Evolutionary conservation across 2,113 vertebrate species (phyloP), one percentile per base, ranked within the genome.

Genomic region (Pagrus major): DNA sequence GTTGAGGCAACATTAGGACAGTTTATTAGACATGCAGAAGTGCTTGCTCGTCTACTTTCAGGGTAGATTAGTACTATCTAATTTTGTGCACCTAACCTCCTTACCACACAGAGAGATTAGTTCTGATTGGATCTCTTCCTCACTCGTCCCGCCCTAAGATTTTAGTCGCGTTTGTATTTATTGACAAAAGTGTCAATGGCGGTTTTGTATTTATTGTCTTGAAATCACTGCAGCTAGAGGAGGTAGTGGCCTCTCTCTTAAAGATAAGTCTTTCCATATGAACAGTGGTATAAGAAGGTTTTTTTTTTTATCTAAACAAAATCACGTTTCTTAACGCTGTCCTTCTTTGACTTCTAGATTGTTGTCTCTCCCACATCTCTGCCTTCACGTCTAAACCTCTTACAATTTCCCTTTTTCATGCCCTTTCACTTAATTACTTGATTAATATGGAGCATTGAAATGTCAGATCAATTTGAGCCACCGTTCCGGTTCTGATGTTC

Each of bases 391-490:
- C 6, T 67, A 70, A 52, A 61, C 54, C 41, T 29, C 11, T 6
- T n/a, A 51, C 55, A 52, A n/a, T 71, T 60, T 70, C 5, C 46
- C 52, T 65, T 81, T 44, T 75, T 66, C 9, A 51, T 69, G 29
- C 47, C 66, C 41, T 21, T 66, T 21, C 35, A 68, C 72, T 72
- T 56, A 49, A 69, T 73, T 56, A 58, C 46, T 60, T 73, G 41
- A 78, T 76, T 29, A 64, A 61, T 35, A 25, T 64, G 14, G 4
- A 76, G 35, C 73, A 68, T 25, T 51, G 33, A 80, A 82, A 87
- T 87, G 64, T 84, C 69, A 87, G 71, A 74, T 68, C 29, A 60
- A 65, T 85, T 83, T 37, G 31, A 73, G 70, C 39, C 60, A 59
- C 29, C 54, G 49, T 35, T 74, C 29, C 56, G 25, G 4, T 51